Percentiles rank a stretch among this genome's conserved stretches.
These are phyloP conservation scores for Ptychoptera albimana DNA, from an alignment of 2,888 invertebrate species.

Conservation along the genomic window DNA sequence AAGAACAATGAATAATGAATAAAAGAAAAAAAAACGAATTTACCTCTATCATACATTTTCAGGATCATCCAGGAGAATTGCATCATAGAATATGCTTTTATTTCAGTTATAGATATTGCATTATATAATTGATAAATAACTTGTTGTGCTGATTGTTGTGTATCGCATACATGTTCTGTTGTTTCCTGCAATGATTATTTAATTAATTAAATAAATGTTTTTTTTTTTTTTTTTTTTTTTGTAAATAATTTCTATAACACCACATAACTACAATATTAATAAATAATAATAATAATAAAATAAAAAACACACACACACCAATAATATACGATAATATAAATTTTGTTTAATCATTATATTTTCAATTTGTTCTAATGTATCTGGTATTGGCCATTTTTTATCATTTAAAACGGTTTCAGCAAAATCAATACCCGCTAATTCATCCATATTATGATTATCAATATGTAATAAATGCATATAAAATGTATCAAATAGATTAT, in stretches of 20 bases:
- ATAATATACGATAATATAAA: conserved; percentile 44
- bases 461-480: conserved; percentile 32
- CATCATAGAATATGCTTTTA: conserved; percentile 78
- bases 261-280: too few species aligned
- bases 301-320: conserved; percentile 44
- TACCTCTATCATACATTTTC: conserved; percentile 60
- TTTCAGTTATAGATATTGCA: conserved; percentile 63
- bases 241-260: neutral
- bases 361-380: conserved; percentile 40
- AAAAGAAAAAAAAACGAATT: conserved; percentile 9
- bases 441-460: conserved; percentile 29
- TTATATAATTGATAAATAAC: conserved; percentile 67
- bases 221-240: too few species aligned
- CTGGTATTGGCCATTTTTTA: conserved; percentile 36
- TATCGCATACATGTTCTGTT: conserved; percentile 47
- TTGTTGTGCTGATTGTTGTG: conserved; percentile 67
- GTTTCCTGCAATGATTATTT: conserved; percentile 40
- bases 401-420: conserved; percentile 49
- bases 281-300: neutral
- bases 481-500: conserved; percentile 50
- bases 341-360: conserved; percentile 44
- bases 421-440: conserved; percentile 44
- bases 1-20: too few species aligned
- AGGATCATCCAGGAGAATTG: conserved; percentile 81
- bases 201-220: too few species aligned